Conservation (phyloP, 2,113 vertebrate genomes). For the Maylandia zebra region DNA sequence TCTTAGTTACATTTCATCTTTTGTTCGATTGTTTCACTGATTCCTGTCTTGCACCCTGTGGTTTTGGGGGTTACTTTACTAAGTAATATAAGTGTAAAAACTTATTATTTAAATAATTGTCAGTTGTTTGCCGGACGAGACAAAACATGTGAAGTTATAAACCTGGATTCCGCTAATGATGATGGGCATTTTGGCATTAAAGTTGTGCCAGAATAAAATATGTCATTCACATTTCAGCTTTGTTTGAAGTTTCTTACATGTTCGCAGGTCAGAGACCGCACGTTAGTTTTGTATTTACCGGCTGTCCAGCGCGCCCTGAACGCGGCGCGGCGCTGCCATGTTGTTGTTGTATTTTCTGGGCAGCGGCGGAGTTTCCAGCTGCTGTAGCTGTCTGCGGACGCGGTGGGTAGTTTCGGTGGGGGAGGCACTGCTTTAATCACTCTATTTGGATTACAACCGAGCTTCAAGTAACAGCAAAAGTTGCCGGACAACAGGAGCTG, state of each 20-base stretch:
- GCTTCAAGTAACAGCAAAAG: neutral
- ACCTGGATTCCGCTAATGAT: neutral
- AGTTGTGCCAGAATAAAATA: neutral
- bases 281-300: neutral
- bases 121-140: neutral
- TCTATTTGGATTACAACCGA: neutral
- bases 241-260: neutral
- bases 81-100: neutral
- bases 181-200: neutral
- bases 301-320: neutral
- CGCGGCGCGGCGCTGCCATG: constrained; percentile 45
- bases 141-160: neutral
- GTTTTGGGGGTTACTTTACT: neutral
- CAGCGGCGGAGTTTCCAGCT: constrained; percentile 14
- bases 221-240: neutral
- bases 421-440: neutral
- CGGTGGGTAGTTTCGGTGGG: neutral
- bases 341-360: constrained; percentile 33
- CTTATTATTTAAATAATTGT: neutral
- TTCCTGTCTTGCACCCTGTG: neutral
- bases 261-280: neutral
- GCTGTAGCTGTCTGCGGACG: neutral
- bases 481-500: neutral
- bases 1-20: neutral
- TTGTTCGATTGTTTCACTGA: neutral